Base-by-base conservation (phyloP, 1,140 invertebrate species). In the Dendroctonus valens region DNA sequence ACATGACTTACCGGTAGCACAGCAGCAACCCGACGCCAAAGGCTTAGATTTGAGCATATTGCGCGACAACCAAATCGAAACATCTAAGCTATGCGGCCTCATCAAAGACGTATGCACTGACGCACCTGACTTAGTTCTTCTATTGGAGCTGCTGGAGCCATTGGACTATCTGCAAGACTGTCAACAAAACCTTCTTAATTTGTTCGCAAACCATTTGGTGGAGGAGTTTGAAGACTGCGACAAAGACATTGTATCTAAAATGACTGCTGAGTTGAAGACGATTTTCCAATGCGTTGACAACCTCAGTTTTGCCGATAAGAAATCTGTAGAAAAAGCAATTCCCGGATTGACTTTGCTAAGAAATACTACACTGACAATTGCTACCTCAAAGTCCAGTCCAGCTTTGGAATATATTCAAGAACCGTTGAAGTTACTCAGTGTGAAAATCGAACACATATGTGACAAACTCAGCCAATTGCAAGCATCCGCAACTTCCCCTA, bases 321-420 rank as follows among this genome's bases (percentile, higher is more conserved):
- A 50, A 15, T 15, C 5, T 6, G 15, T 52, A 7, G 26, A 52
- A 15, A 54, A 51, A 7, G 39, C 39, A 11, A n/a, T 38, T 0
- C 8, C 4, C 41, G 38, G 39, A 26, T 42, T 61, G 46, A 9
- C 0, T 37, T 11, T 7, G 12, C 11, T 61, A 15, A 51, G 41
- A 41, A 11, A 38, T 5, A 14, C 12, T n/a, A 5, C 37, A 7
- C n/a, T 6, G 15, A 26, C 40, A 6, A n/a, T 51, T 52, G 3
- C 41, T 7, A 14, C 41, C 40, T 39, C 11, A 39, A 37, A 26
- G 26, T 26, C 26, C 5, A 63, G 51, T 46, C 41, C 12, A 1
- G 41, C 59, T 44, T 11, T 70, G 9, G 64, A 73, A 46, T 69
- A 68, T 44, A 58, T 71, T 41, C 44, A 65, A 40, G 71, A 73